These are phyloP conservation scores for Lichenostomus cassidix DNA, from an alignment of 2,113 vertebrate genomes.

Conservation along the genomic window DNA sequence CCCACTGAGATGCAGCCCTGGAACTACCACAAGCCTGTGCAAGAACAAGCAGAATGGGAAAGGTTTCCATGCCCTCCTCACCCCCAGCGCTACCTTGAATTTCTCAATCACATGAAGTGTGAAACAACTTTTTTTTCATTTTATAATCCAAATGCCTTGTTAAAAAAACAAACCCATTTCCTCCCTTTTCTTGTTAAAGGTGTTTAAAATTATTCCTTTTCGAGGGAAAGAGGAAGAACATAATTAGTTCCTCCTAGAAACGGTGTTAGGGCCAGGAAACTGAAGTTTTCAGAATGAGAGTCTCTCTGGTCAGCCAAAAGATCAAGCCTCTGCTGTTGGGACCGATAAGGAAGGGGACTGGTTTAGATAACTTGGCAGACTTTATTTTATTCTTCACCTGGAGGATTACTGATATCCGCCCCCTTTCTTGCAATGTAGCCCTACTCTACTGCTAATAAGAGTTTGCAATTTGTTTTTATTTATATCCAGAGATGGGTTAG, in stretches of 20 bases:
- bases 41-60: fast-evolving
- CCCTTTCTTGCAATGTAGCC: neutral
- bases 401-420: neutral
- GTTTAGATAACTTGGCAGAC: neutral
- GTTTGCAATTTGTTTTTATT: neutral
- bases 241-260: conserved; percentile 39
- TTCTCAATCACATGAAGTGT: neutral
- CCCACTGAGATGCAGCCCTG: neutral
- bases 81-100: neutral
- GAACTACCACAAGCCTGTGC: neutral
- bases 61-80: neutral
- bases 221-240: conserved; percentile 13
- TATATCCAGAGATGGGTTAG: neutral
- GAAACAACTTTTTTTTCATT: neutral
- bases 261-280: neutral
- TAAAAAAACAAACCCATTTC: neutral
- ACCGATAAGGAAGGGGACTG: neutral
- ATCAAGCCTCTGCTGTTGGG: neutral
- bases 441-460: neutral
- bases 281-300: neutral
- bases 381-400: neutral
- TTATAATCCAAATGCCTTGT: neutral
- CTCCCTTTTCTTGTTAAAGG: conserved; percentile 35
- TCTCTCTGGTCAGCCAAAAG: neutral
- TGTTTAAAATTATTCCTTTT: conserved; percentile 42